Evolutionary conservation across 2,888 invertebrate genomes (phyloP), one percentile per base, ranked within the genome.

Genomic region (Bibio marci): DNA sequence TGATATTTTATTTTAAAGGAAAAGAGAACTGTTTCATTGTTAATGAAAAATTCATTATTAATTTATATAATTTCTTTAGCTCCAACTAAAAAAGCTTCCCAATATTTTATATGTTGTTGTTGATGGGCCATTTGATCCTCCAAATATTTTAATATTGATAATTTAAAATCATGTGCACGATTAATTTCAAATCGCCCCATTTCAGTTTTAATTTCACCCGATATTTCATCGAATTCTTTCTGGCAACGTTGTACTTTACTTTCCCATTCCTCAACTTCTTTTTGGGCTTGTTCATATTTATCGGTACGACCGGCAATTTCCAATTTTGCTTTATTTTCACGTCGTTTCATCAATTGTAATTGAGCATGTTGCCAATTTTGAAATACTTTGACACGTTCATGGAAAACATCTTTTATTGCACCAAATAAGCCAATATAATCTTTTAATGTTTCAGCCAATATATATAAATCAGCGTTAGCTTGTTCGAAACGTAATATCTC

Each of bases 311-410:
- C 86, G 12, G 86, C 80, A 43, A 92, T 67, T 54, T 97, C 95
- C 32, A 87, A 70, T 55, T 92, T 88, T 1, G 87, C 85, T 57
- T 94, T 94, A 50, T 79, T 79, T 59, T 99, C 97, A 40, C 95
- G 73, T 54, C 95, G 83, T 57, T 91, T 91, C 14, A 82, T 88
- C 45, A 99, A 63, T 64, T 83, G 88, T 66, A 87, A 79, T 60
- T 95, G 91, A 25, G 95, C 87, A 58, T 92, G 90, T 58, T 98
- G 94, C 91, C 97, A 97, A 54, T 82, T 85, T 63, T 97, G 95
- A 65, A 92, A 95, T 13, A 86, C 79, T 65, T 80, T 81, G 12
- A 80, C 79, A 48, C 79, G 66, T 58, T 79, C 79, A 46, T 79
- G 79, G 52, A 79, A 55, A 43, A 71, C 76, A 47, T 76, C 91